A percentile compares a stretch with the other conserved stretches of the same genome.
Conservation (phyloP, 2,113 vertebrate genomes). For the Holacanthus passer region DNA sequence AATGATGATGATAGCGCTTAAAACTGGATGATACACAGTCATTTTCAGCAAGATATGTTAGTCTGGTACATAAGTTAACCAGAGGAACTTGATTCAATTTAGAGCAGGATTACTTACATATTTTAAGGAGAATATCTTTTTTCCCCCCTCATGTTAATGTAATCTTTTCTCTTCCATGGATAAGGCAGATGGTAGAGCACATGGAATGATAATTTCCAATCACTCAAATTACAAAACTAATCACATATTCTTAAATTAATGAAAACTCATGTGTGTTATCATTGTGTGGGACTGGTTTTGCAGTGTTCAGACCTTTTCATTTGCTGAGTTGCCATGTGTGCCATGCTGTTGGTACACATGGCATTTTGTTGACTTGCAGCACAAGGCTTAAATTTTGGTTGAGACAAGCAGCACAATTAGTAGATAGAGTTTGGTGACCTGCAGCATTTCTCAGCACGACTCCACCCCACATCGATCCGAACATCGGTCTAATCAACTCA, state of each 20-base stretch:
- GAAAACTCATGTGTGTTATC: not conserved
- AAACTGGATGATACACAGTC: not conserved
- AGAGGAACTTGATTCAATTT: not conserved
- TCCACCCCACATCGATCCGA: not conserved
- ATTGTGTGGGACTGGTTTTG: not conserved
- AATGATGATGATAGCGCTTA: not conserved
- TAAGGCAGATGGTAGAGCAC: not conserved
- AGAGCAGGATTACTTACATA: not conserved
- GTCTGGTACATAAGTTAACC: not conserved
- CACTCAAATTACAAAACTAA: rapidly evolving
- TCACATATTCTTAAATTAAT: not conserved
- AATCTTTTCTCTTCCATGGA: not conserved
- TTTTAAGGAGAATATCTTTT: not conserved
- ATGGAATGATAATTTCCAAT: not conserved
- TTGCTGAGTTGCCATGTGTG: not conserved
- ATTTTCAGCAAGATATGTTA: not conserved
- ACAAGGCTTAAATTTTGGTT: not conserved
- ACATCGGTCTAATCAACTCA: not conserved
- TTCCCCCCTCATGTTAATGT: not conserved
- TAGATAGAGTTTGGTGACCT: not conserved
- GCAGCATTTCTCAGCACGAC: not conserved
- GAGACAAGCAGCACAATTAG: not conserved
- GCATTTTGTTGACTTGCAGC: not conserved
- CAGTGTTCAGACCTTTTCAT: not conserved
- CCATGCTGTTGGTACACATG: not conserved